Evolutionary conservation across 2,797 vertebrate species (phyloP).

Genomic region (Meriones psammophilus): DNA sequence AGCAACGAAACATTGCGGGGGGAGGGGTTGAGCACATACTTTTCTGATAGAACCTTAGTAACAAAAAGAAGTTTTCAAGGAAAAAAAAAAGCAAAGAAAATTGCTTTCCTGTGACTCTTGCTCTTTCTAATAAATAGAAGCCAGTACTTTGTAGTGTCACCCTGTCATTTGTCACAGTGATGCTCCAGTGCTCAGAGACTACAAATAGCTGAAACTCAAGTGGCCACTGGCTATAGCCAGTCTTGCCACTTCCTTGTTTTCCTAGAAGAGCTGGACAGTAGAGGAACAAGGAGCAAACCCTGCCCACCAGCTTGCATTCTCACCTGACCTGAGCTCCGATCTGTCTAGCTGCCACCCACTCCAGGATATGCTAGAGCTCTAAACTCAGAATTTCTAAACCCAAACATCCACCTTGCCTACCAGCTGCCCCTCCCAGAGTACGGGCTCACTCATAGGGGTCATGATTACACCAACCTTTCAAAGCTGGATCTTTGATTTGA

Average conservation of each 20-base stretch:
- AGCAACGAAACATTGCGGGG: background rate
- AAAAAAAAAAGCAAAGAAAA: slow-evolving; percentile 59
- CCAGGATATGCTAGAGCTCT: background rate
- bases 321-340: background rate
- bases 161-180: background rate
- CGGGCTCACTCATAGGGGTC: background rate
- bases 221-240: background rate
- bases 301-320: background rate
- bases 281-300: background rate
- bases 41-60: slow-evolving; percentile 49
- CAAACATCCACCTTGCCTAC: background rate
- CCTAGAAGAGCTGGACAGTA: background rate
- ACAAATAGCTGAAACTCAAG: background rate
- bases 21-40: background rate
- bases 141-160: slow-evolving; percentile 11
- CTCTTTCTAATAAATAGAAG: slow-evolving; percentile 27
- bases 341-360: background rate
- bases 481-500: background rate
- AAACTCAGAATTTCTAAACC: slow-evolving; percentile 46
- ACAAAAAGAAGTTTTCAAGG: slow-evolving; percentile 44
- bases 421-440: background rate
- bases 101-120: background rate
- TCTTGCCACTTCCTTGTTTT: background rate
- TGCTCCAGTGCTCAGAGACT: background rate
- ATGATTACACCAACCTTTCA: background rate